Evolutionary conservation across 1,140 invertebrate species (phyloP), one percentile per base, ranked within the genome.

Genomic region (Drosophila baimaii): DNA sequence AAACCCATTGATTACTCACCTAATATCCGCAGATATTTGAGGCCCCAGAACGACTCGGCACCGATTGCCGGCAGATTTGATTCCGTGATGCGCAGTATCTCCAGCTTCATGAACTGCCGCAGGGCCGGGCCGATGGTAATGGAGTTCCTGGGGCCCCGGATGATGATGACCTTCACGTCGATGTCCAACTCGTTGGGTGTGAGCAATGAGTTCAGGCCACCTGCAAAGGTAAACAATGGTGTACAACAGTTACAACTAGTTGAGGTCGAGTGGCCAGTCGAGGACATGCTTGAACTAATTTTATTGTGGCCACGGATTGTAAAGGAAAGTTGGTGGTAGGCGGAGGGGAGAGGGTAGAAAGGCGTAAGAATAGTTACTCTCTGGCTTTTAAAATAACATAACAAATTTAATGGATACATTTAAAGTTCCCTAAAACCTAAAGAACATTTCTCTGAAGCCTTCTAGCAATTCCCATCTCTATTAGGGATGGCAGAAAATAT

Each of bases 11-110:
- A 79, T 73, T 80, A 92, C 90, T 91, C 76, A 92, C 91, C 91
- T 39, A 97, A 93, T 29, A 95, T 91, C 68, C 93, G 93, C 29
- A 97, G 92, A 61, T 94, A 94, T 57, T 93, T 94, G 2, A 96
- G 93, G 3, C 95, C 95, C 94, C 95, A 96, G 90, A 97, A 96
- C 10, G 96, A 96, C 81, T 96, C 94, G 62, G 94, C 94, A 0
- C 96, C 96, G 62, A 97, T 95, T 13, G 95, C 95, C 1, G 96
- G 96, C 6, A 97, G 92, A 81, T 95, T 95, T 1, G 95, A 96
- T 64, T 95, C 93, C 2, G 94, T 95, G 39, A 97, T 96, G 78
- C 95, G 95, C 2, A 97, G 92, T 90, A 96, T 95, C 90, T 95
- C 94, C 27, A 97, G 92, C 51, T 94, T 93, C 41, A 92, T 92